Conservation (phyloP, 1,140 invertebrate genomes). For the Drosophila willistoni region DNA sequence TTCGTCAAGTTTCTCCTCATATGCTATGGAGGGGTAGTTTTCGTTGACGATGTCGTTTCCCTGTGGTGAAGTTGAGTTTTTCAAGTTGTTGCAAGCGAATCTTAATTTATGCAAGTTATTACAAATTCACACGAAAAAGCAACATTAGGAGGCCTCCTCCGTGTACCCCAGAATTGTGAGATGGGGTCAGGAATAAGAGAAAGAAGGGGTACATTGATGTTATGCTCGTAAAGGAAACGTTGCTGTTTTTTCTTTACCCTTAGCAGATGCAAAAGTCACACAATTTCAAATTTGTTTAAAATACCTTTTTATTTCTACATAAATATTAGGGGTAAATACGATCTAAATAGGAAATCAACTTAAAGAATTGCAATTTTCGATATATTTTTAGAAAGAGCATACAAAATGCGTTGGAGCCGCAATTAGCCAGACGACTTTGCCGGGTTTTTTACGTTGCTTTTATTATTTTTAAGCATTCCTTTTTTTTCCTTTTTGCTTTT, state of each 20-base stretch:
- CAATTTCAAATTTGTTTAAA: neutral
- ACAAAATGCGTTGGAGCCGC: neutral
- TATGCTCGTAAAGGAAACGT: conserved; percentile 60
- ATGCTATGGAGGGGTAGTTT: neutral
- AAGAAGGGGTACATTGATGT: neutral
- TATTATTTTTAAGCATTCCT: conserved; percentile 4
- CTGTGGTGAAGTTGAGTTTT: conserved; percentile 47
- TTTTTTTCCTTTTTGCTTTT: conserved; percentile 12
- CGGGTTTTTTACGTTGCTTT: conserved; percentile 56
- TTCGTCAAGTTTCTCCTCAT: conserved; percentile 48
- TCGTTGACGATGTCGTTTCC: neutral
- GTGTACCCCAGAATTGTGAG: neutral
- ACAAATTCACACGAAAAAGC: conserved; percentile 79
- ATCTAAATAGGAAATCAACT: no score
- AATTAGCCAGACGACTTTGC: neutral
- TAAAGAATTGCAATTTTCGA: no score
- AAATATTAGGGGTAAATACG: neutral
- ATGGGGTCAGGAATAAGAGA: no score
- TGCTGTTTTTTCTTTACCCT: conserved; percentile 49
- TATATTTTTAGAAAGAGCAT: neutral
- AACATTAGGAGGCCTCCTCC: conserved; percentile 54
- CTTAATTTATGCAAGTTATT: conserved; percentile 81
- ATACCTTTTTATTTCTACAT: no score
- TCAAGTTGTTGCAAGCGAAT: conserved; percentile 40
- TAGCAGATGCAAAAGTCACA: neutral